These are phyloP conservation scores for Chaetodon auriga DNA, from an alignment of 2,113 vertebrate species.

Conservation along the genomic window DNA sequence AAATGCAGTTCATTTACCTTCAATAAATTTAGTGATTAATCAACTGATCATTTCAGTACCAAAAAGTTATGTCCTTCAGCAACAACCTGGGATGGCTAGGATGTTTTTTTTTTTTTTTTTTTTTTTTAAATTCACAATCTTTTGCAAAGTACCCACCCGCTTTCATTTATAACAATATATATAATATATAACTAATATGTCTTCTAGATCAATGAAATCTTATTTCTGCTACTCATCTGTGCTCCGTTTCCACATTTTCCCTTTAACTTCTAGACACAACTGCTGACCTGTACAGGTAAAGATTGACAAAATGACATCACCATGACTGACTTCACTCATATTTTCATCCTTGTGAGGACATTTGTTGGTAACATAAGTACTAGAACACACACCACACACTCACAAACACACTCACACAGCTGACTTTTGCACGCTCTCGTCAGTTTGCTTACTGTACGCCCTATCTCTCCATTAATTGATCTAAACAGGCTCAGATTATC, in stretches of 20 bases:
- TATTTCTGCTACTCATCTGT: not conserved
- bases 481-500: slow-evolving; percentile 69
- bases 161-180: not conserved
- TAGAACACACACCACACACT: slow-evolving; percentile 11
- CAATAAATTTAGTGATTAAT: not conserved
- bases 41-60: not conserved
- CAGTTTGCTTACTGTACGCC: slow-evolving; percentile 47
- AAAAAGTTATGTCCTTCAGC: not conserved
- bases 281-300: not conserved
- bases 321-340: not conserved
- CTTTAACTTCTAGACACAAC: not conserved
- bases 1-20: not conserved
- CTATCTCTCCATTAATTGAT: slow-evolving; percentile 73
- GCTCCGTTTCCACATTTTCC: not conserved
- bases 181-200: not conserved
- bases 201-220: not conserved
- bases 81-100: not conserved
- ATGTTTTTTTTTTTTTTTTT: not conserved
- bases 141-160: not conserved
- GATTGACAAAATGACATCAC: not conserved
- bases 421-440: slow-evolving; percentile 47
- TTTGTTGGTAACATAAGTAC: not conserved
- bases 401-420: not conserved
- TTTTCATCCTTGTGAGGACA: not conserved
- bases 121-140: not conserved